Evolutionary conservation across 1,140 invertebrate species (phyloP), one percentile per base, ranked within the genome.

Genomic region (Eurosta solidaginis): DNA sequence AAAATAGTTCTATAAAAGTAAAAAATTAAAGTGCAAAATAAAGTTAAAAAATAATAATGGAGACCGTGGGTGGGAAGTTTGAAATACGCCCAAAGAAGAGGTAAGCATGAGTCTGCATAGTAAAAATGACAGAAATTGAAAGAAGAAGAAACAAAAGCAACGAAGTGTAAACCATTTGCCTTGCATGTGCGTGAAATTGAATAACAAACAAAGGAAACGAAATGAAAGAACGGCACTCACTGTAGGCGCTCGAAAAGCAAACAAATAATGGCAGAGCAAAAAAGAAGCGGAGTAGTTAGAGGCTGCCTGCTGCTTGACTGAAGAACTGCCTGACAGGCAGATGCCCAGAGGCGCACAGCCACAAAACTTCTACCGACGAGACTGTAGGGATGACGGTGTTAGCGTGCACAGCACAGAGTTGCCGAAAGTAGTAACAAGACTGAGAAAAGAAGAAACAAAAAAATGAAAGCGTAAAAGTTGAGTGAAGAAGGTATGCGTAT

Each of bases 111-210:
- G 36, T 40, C 47, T 40, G 50, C 22, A 54, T 5, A 36, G 47
- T 47, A 47, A 76, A 22, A 47, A 52, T 45, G 74, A 76, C 44
- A 25, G 36, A 74, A 47, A 63, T 63, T 14, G 54, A 14, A 22
- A 49, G 22, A 75, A n/a, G 4, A 25, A 76, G 52, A 76, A 76
- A 76, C 40, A 45, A 50, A 54, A 47, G 75, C 45, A 27, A 76
- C 52, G 75, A 76, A 76, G 75, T 76, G 75, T 45, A 76, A 76
- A 76, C 33, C 29, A 47, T 76, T 50, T 76, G 75, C 75, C 33
- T 54, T 76, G 75, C 45, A 49, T 52, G 44, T 25, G 75, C 45
- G 45, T 40, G 42, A 76, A 76, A 45, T 76, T 25, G 47, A 47
- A 75, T 49, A 75, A 50, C 42, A 75, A 45, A 47, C 74, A 50